A percentile compares a stretch with the other conserved stretches of the same genome.
Conservation (phyloP, 2,797 vertebrate species). For the Pangasius macronema region DNA sequence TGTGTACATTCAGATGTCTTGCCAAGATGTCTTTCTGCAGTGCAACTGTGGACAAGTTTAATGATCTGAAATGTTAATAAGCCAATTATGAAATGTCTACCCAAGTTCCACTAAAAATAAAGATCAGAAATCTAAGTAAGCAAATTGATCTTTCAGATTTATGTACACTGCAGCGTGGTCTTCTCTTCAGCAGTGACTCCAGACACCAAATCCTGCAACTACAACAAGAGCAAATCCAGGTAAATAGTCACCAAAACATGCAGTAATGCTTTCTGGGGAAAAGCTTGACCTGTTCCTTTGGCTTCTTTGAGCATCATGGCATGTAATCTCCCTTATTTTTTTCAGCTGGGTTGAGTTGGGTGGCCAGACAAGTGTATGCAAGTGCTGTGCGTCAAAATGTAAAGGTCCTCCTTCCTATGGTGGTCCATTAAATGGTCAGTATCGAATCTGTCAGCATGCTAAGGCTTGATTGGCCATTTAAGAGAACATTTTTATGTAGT, state of each 20-base stretch:
- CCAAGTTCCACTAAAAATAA: background rate
- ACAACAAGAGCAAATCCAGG: constrained; percentile 64
- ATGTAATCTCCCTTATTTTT: background rate
- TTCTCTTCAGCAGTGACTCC: constrained; percentile 58
- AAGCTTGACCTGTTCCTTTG: background rate
- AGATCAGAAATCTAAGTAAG: background rate
- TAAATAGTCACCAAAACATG: constrained; percentile 2
- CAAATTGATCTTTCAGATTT: constrained; percentile 54
- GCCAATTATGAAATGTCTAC: background rate
- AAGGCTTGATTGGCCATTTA: background rate
- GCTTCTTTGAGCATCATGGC: background rate
- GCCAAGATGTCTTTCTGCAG: too few species aligned
- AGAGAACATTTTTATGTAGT: too few species aligned
- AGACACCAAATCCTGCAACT: constrained; percentile 72
- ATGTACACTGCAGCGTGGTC: constrained; percentile 68
- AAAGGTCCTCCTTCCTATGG: constrained; percentile 47
- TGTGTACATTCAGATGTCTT: too few species aligned
- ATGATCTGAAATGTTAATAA: too few species aligned
- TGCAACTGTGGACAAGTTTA: too few species aligned
- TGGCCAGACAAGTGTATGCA: constrained; percentile 60
- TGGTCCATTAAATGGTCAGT: constrained; percentile 56
- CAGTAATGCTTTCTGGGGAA: background rate
- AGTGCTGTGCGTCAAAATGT: constrained; percentile 70
- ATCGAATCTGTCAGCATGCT: background rate
- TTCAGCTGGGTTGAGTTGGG: constrained; percentile 70